Evolutionary conservation across 2,888 invertebrate species (phyloP), one percentile per base, ranked within the genome.

Genomic region (Maniola hyperantus): DNA sequence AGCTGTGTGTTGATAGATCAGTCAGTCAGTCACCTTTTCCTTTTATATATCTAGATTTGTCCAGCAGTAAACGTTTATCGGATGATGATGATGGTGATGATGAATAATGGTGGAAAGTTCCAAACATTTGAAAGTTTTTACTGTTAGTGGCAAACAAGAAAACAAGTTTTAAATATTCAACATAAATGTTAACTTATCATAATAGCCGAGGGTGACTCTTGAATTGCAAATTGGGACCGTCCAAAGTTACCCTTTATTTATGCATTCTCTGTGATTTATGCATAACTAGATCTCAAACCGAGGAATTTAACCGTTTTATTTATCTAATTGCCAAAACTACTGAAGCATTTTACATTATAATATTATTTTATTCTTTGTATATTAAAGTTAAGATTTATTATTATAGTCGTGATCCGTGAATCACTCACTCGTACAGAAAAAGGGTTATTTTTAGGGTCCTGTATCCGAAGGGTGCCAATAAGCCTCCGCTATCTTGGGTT

Each of bases 201-300:
- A 5, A 33, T 39, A 39, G 18, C 44, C n/a, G 44, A 26, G 44
- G 26, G 2, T 44, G 8, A 26, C 26, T 58, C 33, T 46, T 33
- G 58, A 58, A 58, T 57, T 58, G 58, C 58, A 58, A 46, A 58
- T 58, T 8, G 26, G 15, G 18, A n/a, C 58, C 58, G 50, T 50
- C 26, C 58, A 36, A 58, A 58, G 44, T 42, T n/a, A 46, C 44
- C 42, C 58, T 26, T 58, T 13, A 42, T 5, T 58, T 58, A 58
- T 11, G n/a, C 33, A 26, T 33, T n/a, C n/a, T n/a, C n/a, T n/a
- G n/a, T n/a, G n/a, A 42, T 5, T 58, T 58, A 58, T 11, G n/a
- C 33, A 26, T 33, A 46, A 20, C n/a, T 58, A 15, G 44, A 46
- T 26, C 4, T 26, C 26, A 2, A 58, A 33, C n/a, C 10, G 10